Conservation (phyloP, 1,140 invertebrate species). For the Andricus grossulariae region DNA sequence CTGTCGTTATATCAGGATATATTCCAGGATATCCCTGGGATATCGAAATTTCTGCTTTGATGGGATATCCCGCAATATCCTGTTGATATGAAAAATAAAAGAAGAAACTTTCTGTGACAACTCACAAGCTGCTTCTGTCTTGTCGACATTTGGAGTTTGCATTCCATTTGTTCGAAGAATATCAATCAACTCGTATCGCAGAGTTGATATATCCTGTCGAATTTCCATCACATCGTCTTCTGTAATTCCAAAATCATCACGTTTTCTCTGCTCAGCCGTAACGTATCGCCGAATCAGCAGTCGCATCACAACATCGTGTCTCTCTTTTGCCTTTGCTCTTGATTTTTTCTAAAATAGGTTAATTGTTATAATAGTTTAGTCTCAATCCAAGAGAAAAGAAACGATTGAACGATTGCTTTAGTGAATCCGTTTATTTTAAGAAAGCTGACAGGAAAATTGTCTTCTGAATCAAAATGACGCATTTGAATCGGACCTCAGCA, state of each 20-base stretch:
- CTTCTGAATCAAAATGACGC: no score
- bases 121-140: slow-evolving; percentile 79
- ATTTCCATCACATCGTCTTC: slow-evolving; percentile 98
- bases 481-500: no score
- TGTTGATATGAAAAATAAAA: no score
- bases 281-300: slow-evolving; percentile 88
- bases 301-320: slow-evolving; percentile 87
- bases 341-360: slow-evolving; percentile 80
- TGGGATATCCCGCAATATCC: no score
- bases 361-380: no score
- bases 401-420: no score
- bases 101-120: neutral
- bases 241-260: slow-evolving; percentile 90
- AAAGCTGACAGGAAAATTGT: no score
- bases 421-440: no score
- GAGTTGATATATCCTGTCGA: slow-evolving; percentile 92
- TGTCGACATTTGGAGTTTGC: slow-evolving; percentile 83
- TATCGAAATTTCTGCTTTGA: no score
- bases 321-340: slow-evolving; percentile 80
- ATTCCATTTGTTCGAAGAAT: slow-evolving; percentile 90
- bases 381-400: no score
- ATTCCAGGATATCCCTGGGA: no score
- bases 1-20: no score
- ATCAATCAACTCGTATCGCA: slow-evolving; percentile 91
- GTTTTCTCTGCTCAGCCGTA: slow-evolving; percentile 87